Evolutionary conservation across 2,113 vertebrate species (phyloP).

Genomic region (Antechinus stuartii): DNA sequence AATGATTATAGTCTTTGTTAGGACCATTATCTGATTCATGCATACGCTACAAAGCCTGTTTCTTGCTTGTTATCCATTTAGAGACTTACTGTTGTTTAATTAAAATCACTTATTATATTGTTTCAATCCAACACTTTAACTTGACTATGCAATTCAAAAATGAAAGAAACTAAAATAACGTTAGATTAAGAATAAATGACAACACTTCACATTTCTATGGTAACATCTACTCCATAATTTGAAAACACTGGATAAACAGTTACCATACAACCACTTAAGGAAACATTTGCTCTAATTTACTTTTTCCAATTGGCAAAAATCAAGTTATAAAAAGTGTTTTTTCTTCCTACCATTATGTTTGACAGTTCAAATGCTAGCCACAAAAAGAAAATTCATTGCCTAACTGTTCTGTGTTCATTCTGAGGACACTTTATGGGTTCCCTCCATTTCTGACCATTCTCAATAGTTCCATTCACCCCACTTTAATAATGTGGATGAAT

Average conservation of each 20-base stretch:
- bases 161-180: constrained; percentile 69
- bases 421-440: neutral
- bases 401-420: neutral
- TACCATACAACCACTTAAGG: constrained; percentile 48
- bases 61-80: constrained; percentile 73
- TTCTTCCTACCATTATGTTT: constrained; percentile 48
- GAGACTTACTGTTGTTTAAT: constrained; percentile 79
- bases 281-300: constrained; percentile 68
- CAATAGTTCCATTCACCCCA: neutral
- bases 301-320: constrained; percentile 67
- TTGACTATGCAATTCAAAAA: constrained; percentile 75
- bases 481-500: neutral
- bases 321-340: constrained; percentile 56
- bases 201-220: constrained; percentile 74
- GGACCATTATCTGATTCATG: constrained; percentile 76
- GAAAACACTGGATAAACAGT: constrained; percentile 75
- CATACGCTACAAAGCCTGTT: constrained; percentile 72
- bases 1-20: constrained; percentile 71
- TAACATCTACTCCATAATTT: constrained; percentile 73
- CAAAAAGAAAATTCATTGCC: neutral
- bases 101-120: constrained; percentile 79
- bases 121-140: constrained; percentile 79
- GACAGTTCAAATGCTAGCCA: constrained; percentile 10
- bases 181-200: constrained; percentile 75
- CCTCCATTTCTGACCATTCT: neutral